Evolutionary conservation across 2,888 invertebrate genomes (phyloP).

Genomic region (Steinernema carpocapsae): DNA sequence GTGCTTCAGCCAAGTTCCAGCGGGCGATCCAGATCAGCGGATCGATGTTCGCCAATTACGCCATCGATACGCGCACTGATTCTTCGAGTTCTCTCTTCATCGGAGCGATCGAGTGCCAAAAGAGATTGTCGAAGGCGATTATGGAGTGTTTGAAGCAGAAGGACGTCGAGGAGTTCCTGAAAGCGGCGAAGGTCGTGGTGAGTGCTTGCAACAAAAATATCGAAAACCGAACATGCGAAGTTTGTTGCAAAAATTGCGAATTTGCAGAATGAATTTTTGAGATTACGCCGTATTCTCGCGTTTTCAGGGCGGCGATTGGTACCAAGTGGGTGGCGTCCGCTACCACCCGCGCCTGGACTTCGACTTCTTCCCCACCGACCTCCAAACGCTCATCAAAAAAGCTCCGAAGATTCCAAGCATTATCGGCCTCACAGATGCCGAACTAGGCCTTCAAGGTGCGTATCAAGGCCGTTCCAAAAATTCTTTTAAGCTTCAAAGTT

Average conservation of each 20-base stretch:
- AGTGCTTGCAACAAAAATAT: not conserved
- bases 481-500: not conserved
- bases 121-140: not conserved
- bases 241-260: too few relatives aligned
- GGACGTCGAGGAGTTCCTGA: slow-evolving; percentile 8
- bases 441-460: slow-evolving; percentile 9
- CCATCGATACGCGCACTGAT: slow-evolving; percentile 13
- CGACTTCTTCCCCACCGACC: slow-evolving; percentile 18
- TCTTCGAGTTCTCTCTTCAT: slow-evolving; percentile 17
- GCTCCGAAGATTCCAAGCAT: slow-evolving; percentile 24
- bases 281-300: too few relatives aligned
- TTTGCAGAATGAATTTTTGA: too few relatives aligned
- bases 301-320: slow-evolving; percentile 14
- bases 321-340: slow-evolving; percentile 21
- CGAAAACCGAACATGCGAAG: too few relatives aligned
- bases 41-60: slow-evolving; percentile 44
- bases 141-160: slow-evolving; percentile 21
- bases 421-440: slow-evolving; percentile 10
- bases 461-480: not conserved
- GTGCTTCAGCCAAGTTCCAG: slow-evolving; percentile 41
- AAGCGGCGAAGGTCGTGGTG: slow-evolving; percentile 1
- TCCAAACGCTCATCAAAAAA: slow-evolving; percentile 13
- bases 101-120: slow-evolving; percentile 8
- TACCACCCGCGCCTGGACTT: slow-evolving; percentile 29
- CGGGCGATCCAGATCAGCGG: slow-evolving; percentile 50